These are phyloP conservation scores for Agrilus biguttatus DNA, from an alignment of 2,888 invertebrate species.

Conservation along the genomic window DNA sequence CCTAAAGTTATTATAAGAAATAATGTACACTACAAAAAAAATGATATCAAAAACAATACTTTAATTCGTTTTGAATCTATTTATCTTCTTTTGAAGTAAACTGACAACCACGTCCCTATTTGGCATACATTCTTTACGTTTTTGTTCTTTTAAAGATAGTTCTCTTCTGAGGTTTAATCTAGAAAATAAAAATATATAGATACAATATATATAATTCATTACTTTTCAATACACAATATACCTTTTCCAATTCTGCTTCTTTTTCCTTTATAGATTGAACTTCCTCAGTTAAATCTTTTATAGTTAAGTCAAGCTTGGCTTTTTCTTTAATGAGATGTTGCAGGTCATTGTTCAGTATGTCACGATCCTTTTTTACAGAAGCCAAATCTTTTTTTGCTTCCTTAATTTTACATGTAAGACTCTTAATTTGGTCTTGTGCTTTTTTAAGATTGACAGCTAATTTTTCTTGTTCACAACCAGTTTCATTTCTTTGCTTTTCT, in stretches of 20 bases:
- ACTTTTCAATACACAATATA: conserved; percentile 4
- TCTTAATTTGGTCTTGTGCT: conserved; percentile 57
- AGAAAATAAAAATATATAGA: conserved; percentile 3
- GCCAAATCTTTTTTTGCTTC: conserved; percentile 82
- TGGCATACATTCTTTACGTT: conserved; percentile 91
- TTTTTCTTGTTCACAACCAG: conserved; percentile 72
- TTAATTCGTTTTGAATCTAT: too few species aligned
- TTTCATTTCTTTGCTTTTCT: conserved; percentile 60
- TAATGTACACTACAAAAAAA: conserved; percentile 1
- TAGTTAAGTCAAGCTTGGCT: too few species aligned
- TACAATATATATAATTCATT: background rate
- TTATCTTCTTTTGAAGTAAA: conserved; percentile 88
- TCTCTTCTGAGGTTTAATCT: conserved; percentile 70
- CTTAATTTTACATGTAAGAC: conserved; percentile 56
- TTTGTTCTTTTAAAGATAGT: conserved; percentile 83
- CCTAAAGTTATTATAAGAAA: conserved; percentile 23
- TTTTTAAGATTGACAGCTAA: conserved; percentile 59
- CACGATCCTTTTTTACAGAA: conserved; percentile 80
- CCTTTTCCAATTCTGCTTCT: conserved; percentile 73
- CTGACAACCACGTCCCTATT: conserved; percentile 93
- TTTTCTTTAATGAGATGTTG: too few species aligned
- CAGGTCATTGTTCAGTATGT: conserved; percentile 76
- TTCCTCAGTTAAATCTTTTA: too few species aligned
- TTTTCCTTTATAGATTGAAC: conserved; percentile 85
- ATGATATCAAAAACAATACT: conserved; percentile 32